phyloP scores from a whole-genome alignment of 2,888 invertebrate genomes.

The Seladonia tumulorum region DNA sequence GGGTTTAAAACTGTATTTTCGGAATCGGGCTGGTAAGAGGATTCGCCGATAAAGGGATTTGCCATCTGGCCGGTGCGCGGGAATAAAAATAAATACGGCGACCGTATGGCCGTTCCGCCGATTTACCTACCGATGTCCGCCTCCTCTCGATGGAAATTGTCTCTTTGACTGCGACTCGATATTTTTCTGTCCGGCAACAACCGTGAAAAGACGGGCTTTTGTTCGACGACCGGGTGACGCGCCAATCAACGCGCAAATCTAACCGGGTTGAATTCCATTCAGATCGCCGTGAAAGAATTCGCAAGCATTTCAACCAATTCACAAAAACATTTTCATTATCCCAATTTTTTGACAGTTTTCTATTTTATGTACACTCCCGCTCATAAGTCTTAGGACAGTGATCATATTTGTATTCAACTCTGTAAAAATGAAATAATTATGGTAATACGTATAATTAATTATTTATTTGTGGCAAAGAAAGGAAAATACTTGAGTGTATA shows the following conservation, averaged over 20 bases:
- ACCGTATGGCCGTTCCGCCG: background rate
- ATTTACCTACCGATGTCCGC: background rate
- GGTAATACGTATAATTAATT: no score
- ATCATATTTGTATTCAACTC: no score
- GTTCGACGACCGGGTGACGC: background rate
- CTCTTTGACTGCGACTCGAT: background rate
- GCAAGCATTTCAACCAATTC: background rate
- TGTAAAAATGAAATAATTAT: no score
- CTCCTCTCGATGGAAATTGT: background rate
- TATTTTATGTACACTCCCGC: no score
- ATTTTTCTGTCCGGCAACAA: background rate
- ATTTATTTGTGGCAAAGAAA: no score
- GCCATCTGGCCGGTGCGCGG: background rate
- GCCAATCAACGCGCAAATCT: background rate
- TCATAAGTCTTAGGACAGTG: no score
- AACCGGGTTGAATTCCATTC: background rate
- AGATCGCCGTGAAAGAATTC: background rate
- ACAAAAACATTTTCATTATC: background rate
- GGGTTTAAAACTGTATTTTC: slow-evolving; percentile 40
- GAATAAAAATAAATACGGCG: slow-evolving; percentile 43
- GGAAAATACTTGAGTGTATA: no score
- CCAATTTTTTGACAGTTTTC: no score
- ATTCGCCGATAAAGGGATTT: slow-evolving; percentile 57
- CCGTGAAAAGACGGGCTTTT: background rate
- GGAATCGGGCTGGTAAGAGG: slow-evolving; percentile 53